A percentile compares a stretch with the other conserved stretches of the same genome.
These are phyloP conservation scores for Aphyosemion australe DNA, from an alignment of 2,113 vertebrate genomes.

Conservation along the genomic window DNA sequence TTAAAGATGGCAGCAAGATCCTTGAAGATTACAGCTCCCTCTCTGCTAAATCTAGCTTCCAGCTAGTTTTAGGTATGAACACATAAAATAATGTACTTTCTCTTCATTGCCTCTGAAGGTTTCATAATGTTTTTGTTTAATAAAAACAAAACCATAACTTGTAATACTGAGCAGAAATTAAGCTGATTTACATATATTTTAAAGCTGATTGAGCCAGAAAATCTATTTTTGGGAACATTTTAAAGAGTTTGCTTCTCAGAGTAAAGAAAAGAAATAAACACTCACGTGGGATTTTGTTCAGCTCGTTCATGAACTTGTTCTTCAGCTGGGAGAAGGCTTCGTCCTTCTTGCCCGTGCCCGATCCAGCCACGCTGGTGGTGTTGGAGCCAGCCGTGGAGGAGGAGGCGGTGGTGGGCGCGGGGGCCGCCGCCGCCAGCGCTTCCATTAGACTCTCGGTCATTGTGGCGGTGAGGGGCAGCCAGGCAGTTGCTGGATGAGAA, in stretches of 20 bases:
- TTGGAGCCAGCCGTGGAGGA: conserved; percentile 81
- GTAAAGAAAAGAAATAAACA: conserved; percentile 44
- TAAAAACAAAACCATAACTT: too few species aligned
- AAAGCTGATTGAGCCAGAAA: too few species aligned
- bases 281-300: conserved; percentile 98
- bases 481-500: conserved; percentile 68
- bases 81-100: too few species aligned
- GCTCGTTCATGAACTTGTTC: conserved; percentile 98
- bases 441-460: conserved; percentile 91
- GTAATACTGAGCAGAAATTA: too few species aligned
- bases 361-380: conserved; percentile 84
- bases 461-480: conserved; percentile 72
- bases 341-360: conserved; percentile 84
- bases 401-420: conserved; percentile 77
- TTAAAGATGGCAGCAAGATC: too few species aligned
- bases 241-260: neutral
- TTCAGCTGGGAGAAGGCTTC: conserved; percentile 94
- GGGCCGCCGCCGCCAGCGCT: conserved; percentile 88
- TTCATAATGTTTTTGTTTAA: too few species aligned
- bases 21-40: too few species aligned
- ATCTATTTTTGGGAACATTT: too few species aligned
- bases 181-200: too few species aligned
- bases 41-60: too few species aligned
- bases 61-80: too few species aligned
- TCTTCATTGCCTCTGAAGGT: too few species aligned